Evolutionary conservation across 2,888 invertebrate genomes (phyloP), one percentile per base, ranked within the genome.

Genomic region (Xylota segnis): DNA sequence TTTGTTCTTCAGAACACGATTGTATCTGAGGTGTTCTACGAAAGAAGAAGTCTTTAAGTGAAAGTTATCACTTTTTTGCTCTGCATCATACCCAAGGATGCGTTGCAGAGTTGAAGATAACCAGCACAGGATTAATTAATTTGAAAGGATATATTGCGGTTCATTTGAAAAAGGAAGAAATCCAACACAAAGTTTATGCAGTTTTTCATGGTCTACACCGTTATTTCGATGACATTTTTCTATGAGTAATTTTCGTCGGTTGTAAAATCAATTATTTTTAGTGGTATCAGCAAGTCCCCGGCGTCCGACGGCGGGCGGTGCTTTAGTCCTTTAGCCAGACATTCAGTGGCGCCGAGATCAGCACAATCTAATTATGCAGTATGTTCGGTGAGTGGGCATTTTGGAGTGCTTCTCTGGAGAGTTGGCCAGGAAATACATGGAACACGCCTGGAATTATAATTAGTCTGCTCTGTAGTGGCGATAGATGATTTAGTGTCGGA

Each of bases 61-160:
- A 86, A 86, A 86, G 75, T 84, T 84, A 76, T 84, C 71, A 71
- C 23, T 50, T 72, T 72, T 71, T 56, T 23, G 10, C 23, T 47
- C 18, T 58, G 74, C 58, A 16, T 40, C 43, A 40, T 59, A 18
- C 52, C 14, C 12, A 27, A 76, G 58, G 76, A 61, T 37, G 45
- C 59, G 27, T 66, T 86, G 71, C 18, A 29, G 58, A 75, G 81
- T 70, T 75, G 47, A 71, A 79, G 84, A 75, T 86, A 84, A 71
- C 70, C 54, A 52, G 40, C 7, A 37, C 59, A 61, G 47, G 56
- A 86, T 86, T 86, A 86, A 86, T 86, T 86, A 86, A 82, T 86
- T 82, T 77, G 66, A 63, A 68, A 82, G 86, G 82, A 82, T 76
- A 86, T 61, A 77, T 76, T 76, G 66, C 43, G 82, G 56, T 86